Evolutionary conservation across 2,797 vertebrate genomes (phyloP), one percentile per base, ranked within the genome.

Genomic region (Argya squamiceps): DNA sequence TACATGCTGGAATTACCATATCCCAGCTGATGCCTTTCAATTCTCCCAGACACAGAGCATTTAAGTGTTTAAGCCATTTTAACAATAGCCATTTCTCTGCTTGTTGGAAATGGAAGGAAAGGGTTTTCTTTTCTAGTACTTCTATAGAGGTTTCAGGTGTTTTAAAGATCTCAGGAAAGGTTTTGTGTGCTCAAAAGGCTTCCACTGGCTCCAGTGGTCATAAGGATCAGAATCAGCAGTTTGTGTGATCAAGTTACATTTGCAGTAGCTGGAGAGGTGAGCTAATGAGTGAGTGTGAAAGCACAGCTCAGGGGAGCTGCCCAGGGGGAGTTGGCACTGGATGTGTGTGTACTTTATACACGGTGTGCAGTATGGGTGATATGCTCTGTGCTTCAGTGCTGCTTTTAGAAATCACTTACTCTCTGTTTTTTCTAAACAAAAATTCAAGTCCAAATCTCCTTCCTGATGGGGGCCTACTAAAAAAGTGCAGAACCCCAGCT

Each of bases 301-400:
- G 49, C 18, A 13, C 23, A 53, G 23, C 16, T 10, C 7, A 23
- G 12, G 15, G 15, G 11, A 46, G 49, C 29, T 60, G 37, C 30
- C 41, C 0, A 1, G 62, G 15, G 53, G 36, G n/a, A 49, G 10
- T 6, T 29, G 26, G 30, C 6, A 3, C 19, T 52, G 0, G 5
- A 0, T 19, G 4, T 34, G 11, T 36, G 23, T 59, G 32, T 55
- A 9, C 39, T 73, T 50, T 15, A 14, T 11, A 37, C 12, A 9
- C 0, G 8, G 5, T 23, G 19, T 21, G 10, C 16, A 29, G 10
- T 3, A 2, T 26, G 41, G 41, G 4, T 46, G 6, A 32, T 29
- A 2, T 4, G 22, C 36, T 60, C 36, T 44, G 30, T 30, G 44
- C 19, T 50, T 73, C 49, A 32, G 19, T 11, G 9, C 21, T 29